These are phyloP conservation scores for Crotalus tigris DNA, from an alignment of 2,113 vertebrate species.

Conservation along the genomic window DNA sequence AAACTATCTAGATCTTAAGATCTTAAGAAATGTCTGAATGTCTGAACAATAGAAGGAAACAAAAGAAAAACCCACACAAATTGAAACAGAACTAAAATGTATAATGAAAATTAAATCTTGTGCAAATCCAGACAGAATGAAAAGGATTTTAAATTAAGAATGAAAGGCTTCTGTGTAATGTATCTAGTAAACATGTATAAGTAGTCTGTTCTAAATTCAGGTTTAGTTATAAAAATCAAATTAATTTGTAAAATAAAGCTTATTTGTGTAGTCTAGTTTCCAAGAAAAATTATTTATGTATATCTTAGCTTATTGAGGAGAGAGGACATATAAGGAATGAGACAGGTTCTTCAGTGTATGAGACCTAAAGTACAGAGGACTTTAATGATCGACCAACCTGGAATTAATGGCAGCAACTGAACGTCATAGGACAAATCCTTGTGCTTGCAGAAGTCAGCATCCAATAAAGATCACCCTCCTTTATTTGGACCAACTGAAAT, in stretches of 20 bases:
- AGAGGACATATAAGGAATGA: not conserved
- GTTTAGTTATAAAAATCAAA: not conserved
- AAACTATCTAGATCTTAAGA: not conserved
- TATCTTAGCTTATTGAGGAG: not conserved
- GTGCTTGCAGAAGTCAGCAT: not conserved
- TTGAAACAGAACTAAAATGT: not conserved
- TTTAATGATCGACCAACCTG: not conserved
- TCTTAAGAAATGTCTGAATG: not conserved
- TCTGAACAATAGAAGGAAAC: not conserved
- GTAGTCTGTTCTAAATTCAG: not conserved
- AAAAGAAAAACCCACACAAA: not conserved
- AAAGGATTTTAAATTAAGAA: not conserved
- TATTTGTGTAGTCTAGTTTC: not conserved
- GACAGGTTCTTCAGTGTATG: not conserved
- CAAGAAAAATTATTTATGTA: not conserved
- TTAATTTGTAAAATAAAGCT: not conserved
- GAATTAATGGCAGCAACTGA: not conserved
- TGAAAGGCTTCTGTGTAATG: not conserved
- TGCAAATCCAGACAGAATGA: not conserved
- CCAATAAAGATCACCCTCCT: not conserved
- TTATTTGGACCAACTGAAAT: not conserved
- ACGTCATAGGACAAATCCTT: not conserved
- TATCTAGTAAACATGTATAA: not conserved
- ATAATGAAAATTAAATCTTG: not conserved
- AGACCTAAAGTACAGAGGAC: not conserved